Evolutionary conservation across 2,888 invertebrate species (phyloP).

Genomic region (Meteorus cinctellus): DNA sequence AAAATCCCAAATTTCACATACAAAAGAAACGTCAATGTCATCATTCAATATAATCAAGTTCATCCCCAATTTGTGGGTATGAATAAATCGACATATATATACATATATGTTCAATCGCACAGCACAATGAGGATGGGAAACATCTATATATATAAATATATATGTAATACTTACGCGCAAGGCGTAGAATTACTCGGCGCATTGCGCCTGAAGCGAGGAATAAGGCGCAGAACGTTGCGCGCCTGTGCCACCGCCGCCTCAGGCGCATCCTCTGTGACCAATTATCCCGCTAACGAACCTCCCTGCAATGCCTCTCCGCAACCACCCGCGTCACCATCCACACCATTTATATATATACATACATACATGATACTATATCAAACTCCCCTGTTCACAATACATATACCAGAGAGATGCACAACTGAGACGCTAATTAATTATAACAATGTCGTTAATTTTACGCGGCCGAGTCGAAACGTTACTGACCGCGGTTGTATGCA

Average conservation of each 20-base stretch:
- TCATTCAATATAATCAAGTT: neutral
- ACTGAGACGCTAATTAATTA: slow-evolving; percentile 69
- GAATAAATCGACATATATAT: too few relatives aligned
- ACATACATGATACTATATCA: slow-evolving; percentile 2
- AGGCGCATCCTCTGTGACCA: slow-evolving; percentile 72
- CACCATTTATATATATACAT: slow-evolving; percentile 43
- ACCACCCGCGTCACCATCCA: slow-evolving; percentile 27
- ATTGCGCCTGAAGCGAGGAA: slow-evolving; percentile 56
- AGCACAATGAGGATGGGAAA: slow-evolving; percentile 1
- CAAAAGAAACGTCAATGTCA: neutral
- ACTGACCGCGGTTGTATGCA: slow-evolving; percentile 65
- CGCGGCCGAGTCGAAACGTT: slow-evolving; percentile 71
- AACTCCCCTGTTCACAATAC: slow-evolving; percentile 7
- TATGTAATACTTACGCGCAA: slow-evolving; percentile 56
- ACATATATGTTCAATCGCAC: neutral
- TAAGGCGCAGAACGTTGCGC: slow-evolving; percentile 52
- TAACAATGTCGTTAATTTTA: slow-evolving; percentile 72
- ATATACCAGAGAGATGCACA: slow-evolving; percentile 33
- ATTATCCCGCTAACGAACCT: slow-evolving; percentile 72
- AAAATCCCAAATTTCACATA: neutral
- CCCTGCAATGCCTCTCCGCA: slow-evolving; percentile 47
- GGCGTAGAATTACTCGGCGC: slow-evolving; percentile 68
- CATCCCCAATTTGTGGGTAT: neutral
- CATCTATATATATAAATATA: neutral
- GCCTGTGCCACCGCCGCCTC: slow-evolving; percentile 35